Evolutionary conservation across 2,113 vertebrate genomes (phyloP), one percentile per base, ranked within the genome.

Genomic region (Onychostoma macrolepis): DNA sequence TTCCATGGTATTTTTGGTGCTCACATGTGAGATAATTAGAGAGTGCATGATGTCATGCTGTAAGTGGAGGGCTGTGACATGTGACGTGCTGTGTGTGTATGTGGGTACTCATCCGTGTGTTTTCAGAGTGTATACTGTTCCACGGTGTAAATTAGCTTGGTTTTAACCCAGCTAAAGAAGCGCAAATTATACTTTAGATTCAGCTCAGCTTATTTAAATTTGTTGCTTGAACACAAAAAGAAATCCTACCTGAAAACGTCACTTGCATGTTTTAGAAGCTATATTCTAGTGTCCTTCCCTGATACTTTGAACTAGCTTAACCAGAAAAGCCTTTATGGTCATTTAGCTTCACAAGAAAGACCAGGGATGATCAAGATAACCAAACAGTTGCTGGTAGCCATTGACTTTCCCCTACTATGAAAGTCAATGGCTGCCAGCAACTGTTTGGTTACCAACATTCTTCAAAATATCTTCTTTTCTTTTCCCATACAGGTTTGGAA

Each of bases 11-110:
- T 90, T 85, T 90, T 86, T 86, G 65, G 79, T 80, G 65, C 75
- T 86, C 84, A 78, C 79, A 92, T 89, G 90, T 91, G 87, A 87
- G 91, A 92, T 91, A 93, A 93, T 94, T 90, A 88, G 86, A 93
- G 93, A 90, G 89, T 89, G 90, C 72, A 90, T 96, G 94, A 95
- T 91, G 92, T 96, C 94, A 95, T 92, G 90, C 91, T 91, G 88
- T 85, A 65, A 80, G 28, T 76, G 33, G 28, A 84, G 78, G 2
- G 69, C 75, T 90, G 67, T 58, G 48, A 84, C 45, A 48, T 83
- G 80, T 61, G 63, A 67, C 26, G 69, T 33, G 53, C 45, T 48
- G 45, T 77, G 71, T 75, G 50, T 81, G 50, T 38, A n/a, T 88
- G 30, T 81, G 69, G 67, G 71, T 67, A 53, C 63, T 45, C 41